Evolutionary conservation across 1,140 invertebrate species (phyloP).

Genomic region (Sitodiplosis mosellana): DNA sequence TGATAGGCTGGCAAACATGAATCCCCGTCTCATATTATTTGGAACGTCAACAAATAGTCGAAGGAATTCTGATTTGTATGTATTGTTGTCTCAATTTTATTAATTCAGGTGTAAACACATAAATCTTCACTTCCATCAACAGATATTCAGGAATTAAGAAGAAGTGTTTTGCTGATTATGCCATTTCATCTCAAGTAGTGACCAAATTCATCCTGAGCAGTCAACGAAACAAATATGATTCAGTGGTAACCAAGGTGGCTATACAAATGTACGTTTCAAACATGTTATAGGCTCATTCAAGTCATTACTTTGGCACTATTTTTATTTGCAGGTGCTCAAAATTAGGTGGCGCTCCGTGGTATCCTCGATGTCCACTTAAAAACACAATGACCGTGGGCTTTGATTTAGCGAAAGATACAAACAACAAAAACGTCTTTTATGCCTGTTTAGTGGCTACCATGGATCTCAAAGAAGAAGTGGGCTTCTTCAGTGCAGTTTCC

Average conservation of each 20-base stretch:
- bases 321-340: conserved; percentile 36
- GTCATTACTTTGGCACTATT: too few species aligned
- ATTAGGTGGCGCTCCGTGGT: conserved; percentile 76
- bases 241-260: conserved; percentile 73
- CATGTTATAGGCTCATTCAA: too few species aligned
- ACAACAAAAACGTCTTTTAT: conserved; percentile 37
- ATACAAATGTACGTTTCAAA: conserved; percentile 69
- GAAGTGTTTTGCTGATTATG: conserved; percentile 56
- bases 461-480: conserved; percentile 33
- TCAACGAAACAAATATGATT: conserved; percentile 24
- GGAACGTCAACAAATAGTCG: too few species aligned
- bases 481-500: conserved; percentile 44
- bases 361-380: conserved; percentile 43
- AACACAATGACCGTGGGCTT: conserved; percentile 70
- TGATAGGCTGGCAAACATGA: conserved; percentile 30
- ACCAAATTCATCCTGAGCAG: conserved; percentile 16
- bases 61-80: background rate
- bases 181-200: conserved; percentile 51
- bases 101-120: too few species aligned
- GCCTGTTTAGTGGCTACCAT: conserved; percentile 63
- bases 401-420: conserved; percentile 70
- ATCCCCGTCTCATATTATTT: too few species aligned
- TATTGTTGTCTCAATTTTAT: background rate
- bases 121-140: conserved; percentile 4
- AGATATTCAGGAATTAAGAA: conserved; percentile 50